A percentile compares a stretch with the other conserved stretches of the same genome.
Evolutionary conservation across 2,113 vertebrate genomes (phyloP).

Genomic region (Beaufortia kweichowensis): DNA sequence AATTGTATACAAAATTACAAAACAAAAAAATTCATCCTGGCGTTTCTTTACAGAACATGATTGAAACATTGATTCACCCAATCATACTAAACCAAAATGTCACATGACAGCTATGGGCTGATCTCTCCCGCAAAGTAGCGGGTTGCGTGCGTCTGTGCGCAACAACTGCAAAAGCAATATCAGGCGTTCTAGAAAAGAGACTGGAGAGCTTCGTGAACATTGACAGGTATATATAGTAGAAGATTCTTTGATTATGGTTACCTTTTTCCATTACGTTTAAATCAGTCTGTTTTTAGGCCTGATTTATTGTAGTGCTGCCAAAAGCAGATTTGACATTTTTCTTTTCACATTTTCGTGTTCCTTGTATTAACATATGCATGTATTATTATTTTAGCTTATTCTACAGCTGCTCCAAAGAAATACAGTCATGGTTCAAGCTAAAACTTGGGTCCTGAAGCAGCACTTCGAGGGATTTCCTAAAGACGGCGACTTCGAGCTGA

Average conservation of each 20-base stretch:
- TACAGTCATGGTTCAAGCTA: conserved; percentile 67
- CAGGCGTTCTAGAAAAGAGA: too few relatives aligned
- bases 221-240: neutral
- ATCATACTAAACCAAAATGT: neutral
- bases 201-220: neutral
- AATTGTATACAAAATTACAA: neutral
- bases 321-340: neutral
- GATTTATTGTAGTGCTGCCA: neutral
- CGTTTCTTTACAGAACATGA: neutral
- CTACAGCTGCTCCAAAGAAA: conserved; percentile 49
- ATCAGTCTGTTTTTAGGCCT: too few relatives aligned
- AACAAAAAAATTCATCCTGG: neutral
- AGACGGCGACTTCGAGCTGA: conserved; percentile 74
- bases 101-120: neutral
- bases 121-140: neutral
- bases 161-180: too few relatives aligned
- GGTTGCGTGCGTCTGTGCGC: too few relatives aligned
- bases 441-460: conserved; percentile 75
- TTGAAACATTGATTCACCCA: neutral
- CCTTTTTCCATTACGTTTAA: too few relatives aligned
- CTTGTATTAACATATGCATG: neutral
- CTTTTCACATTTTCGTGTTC: neutral
- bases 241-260: too few relatives aligned
- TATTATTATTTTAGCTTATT: neutral
- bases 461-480: conserved; percentile 78